Conservation (phyloP, 2,888 invertebrate genomes). For the Latheticus oryzae region DNA sequence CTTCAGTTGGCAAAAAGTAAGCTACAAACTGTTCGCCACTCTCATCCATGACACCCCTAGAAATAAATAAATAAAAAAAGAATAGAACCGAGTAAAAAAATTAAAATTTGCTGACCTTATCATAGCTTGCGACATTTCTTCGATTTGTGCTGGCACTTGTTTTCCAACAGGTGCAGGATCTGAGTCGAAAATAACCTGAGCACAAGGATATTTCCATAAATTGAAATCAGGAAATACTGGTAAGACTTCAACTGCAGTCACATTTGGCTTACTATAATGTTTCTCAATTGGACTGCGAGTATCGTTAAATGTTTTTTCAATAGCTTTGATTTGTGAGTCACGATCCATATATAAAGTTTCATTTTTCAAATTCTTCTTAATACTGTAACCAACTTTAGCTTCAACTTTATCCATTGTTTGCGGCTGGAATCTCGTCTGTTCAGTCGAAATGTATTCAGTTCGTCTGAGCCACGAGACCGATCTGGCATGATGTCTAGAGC, state of each 20-base stretch:
- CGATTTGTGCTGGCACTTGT: conserved; percentile 87
- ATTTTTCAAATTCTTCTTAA: conserved; percentile 90
- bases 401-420: conserved; percentile 97
- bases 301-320: conserved; percentile 96
- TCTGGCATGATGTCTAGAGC: conserved; percentile 95
- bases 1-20: conserved; percentile 95
- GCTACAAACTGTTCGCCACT: conserved; percentile 99
- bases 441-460: conserved; percentile 99
- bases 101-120: conserved; percentile 76
- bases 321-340: conserved; percentile 96
- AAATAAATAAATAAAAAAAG: conserved; percentile 50
- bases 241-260: conserved; percentile 88
- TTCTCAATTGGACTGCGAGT: conserved; percentile 85
- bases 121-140: conserved; percentile 99
- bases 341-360: conserved; percentile 96
- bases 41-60: conserved; percentile 98
- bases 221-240: conserved; percentile 96
- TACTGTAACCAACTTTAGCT: conserved; percentile 98
- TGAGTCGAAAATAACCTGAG: conserved; percentile 97
- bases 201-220: conserved; percentile 98
- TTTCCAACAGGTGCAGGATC: conserved; percentile 95
- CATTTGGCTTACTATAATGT: conserved; percentile 97
- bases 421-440: conserved; percentile 97
- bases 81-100: background rate
- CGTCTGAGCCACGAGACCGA: conserved; percentile 98